Evolutionary conservation across 1,140 invertebrate genomes (phyloP).

Genomic region (Protaetia brevitarsis): DNA sequence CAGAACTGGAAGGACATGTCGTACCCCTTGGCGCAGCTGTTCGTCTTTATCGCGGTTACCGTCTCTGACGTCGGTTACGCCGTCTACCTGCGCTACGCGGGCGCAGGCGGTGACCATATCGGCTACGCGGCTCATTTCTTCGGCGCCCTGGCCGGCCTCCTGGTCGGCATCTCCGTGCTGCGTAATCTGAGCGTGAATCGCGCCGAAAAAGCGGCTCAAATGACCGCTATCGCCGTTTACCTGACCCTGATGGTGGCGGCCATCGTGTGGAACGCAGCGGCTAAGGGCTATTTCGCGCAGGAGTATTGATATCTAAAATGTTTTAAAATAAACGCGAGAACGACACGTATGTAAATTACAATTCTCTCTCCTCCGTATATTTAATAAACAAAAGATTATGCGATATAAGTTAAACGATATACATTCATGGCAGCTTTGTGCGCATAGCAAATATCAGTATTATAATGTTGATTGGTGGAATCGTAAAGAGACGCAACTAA

Average conservation of each 20-base stretch:
- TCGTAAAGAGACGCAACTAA: no score
- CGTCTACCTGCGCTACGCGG: slow-evolving; percentile 69
- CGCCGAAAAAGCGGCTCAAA: slow-evolving; percentile 75
- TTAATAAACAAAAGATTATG: no score
- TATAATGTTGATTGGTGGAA: no score
- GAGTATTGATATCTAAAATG: slow-evolving; percentile 5
- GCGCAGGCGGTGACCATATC: slow-evolving; percentile 63
- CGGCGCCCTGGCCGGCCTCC: slow-evolving; percentile 72
- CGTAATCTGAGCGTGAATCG: slow-evolving; percentile 80
- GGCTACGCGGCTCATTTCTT: slow-evolving; percentile 82
- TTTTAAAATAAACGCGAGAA: no score
- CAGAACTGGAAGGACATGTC: slow-evolving; percentile 91
- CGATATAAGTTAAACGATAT: no score
- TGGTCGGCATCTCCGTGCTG: slow-evolving; percentile 86
- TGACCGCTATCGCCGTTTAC: slow-evolving; percentile 73
- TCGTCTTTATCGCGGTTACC: slow-evolving; percentile 70
- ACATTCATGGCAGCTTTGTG: no score
- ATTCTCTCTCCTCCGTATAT: no score
- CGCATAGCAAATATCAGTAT: no score
- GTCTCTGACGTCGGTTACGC: slow-evolving; percentile 75
- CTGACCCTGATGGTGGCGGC: slow-evolving; percentile 64
- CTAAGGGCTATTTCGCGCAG: slow-evolving; percentile 31
- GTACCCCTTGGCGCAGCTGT: slow-evolving; percentile 72
- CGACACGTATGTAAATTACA: no score
- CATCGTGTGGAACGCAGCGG: slow-evolving; percentile 35